These are phyloP conservation scores for Colinus virginianus DNA, from an alignment of 2,113 vertebrate species.

Conservation along the genomic window DNA sequence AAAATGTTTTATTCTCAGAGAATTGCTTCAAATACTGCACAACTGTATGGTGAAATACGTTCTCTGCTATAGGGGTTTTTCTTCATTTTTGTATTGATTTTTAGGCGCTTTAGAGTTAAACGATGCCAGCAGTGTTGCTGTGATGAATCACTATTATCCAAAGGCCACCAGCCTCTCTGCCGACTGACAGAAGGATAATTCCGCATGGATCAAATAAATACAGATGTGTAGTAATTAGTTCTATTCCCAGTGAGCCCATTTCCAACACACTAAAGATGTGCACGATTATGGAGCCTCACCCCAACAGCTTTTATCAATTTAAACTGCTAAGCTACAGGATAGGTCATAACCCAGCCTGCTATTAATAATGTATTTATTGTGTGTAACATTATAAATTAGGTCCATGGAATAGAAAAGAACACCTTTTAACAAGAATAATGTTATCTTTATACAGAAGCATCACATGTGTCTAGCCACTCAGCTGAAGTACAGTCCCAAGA, in stretches of 20 bases:
- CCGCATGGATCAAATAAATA: slow-evolving; percentile 99
- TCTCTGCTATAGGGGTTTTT: slow-evolving; percentile 28
- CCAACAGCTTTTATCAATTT: slow-evolving; percentile 98
- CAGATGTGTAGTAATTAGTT: slow-evolving; percentile 99
- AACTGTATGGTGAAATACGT: slow-evolving; percentile 39
- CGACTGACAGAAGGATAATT: slow-evolving; percentile 99
- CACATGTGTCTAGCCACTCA: slow-evolving; percentile 88
- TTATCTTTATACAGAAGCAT: slow-evolving; percentile 77
- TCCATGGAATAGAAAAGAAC: slow-evolving; percentile 52
- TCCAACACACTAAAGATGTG: slow-evolving; percentile 94
- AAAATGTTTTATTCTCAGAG: slow-evolving; percentile 45
- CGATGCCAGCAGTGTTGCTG: slow-evolving; percentile 91
- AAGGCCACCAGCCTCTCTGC: slow-evolving; percentile 92
- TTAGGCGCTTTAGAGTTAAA: slow-evolving; percentile 88
- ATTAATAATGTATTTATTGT: slow-evolving; percentile 93
- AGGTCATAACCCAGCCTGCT: slow-evolving; percentile 95
- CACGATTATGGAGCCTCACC: slow-evolving; percentile 92
- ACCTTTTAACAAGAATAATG: slow-evolving; percentile 71
- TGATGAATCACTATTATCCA: slow-evolving; percentile 95
- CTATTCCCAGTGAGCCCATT: slow-evolving; percentile 98
- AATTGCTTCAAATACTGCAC: slow-evolving; percentile 32
- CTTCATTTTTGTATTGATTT: slow-evolving; percentile 91
- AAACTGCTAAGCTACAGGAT: slow-evolving; percentile 95
- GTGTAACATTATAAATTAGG: slow-evolving; percentile 86
- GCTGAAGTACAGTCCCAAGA: slow-evolving; percentile 89